Conservation (phyloP, 1,140 invertebrate species). For the Neotoxoptera formosana region DNA sequence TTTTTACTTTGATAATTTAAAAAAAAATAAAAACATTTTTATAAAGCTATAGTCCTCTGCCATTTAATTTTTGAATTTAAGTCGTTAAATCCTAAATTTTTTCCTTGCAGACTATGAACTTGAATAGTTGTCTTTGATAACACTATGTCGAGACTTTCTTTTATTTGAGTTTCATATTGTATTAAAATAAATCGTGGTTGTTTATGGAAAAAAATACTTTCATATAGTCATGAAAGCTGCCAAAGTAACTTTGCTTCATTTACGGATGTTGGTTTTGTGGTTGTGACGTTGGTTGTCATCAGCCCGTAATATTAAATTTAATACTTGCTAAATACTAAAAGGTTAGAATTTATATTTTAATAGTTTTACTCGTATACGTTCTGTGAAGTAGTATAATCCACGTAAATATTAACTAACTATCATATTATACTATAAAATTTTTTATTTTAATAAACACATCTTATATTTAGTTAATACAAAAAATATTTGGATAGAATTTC, state of each 20-base stretch:
- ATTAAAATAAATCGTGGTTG: background rate
- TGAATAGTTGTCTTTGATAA: background rate
- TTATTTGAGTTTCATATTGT: background rate
- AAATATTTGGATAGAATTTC: background rate
- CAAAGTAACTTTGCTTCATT: background rate
- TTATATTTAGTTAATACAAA: background rate
- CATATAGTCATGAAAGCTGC: background rate
- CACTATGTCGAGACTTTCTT: background rate
- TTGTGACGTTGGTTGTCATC: background rate
- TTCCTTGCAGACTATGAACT: background rate
- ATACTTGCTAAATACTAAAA: background rate
- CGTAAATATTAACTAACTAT: background rate
- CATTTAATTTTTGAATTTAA: background rate
- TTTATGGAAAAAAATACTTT: background rate
- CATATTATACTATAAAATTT: background rate
- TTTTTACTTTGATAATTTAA: background rate
- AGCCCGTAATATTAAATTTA: background rate
- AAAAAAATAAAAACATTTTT: background rate
- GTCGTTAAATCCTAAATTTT: slow-evolving; percentile 3
- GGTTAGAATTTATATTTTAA: background rate
- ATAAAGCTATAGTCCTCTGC: background rate
- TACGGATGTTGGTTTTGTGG: slow-evolving; percentile 16
- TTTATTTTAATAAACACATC: background rate
- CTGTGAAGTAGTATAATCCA: background rate
- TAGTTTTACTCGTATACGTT: background rate